Conservation (phyloP, 2,113 vertebrate genomes). For the Syngnathoides biaculeatus region DNA sequence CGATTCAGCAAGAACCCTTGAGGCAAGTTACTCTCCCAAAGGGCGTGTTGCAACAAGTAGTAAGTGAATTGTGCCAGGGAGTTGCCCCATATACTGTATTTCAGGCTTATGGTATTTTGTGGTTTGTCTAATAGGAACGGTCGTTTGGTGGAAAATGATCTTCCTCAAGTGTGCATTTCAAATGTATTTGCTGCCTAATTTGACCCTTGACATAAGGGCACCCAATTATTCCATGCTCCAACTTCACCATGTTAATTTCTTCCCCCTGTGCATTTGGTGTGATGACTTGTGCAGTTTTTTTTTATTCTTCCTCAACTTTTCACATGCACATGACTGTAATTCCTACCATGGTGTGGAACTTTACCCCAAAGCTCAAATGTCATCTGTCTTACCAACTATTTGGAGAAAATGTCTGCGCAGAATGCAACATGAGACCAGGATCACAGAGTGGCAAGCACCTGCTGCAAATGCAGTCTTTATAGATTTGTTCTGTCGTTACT, state of each 20-base stretch:
- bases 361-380: constrained; percentile 48
- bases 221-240: constrained; percentile 15
- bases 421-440: background rate
- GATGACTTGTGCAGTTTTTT: constrained; percentile 46
- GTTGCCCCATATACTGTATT: background rate
- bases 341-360: constrained; percentile 61
- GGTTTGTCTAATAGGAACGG: background rate
- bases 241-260: background rate
- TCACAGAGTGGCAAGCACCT: background rate
- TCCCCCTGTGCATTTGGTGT: constrained; percentile 19
- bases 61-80: background rate
- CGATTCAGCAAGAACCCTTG: constrained; percentile 4
- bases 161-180: background rate
- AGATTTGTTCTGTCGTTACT: background rate
- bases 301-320: constrained; percentile 53
- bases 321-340: constrained; percentile 61
- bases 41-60: constrained; percentile 4
- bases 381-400: constrained; percentile 29
- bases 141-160: background rate
- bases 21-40: constrained; percentile 7
- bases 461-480: background rate
- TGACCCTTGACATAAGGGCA: constrained; percentile 7
- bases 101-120: background rate
- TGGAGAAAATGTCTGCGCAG: constrained; percentile 25
- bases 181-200: constrained; percentile 8